A percentile compares a stretch with the other conserved stretches of the same genome.
Evolutionary conservation across 2,888 invertebrate species (phyloP).

Genomic region (Drosophila quinaria): DNA sequence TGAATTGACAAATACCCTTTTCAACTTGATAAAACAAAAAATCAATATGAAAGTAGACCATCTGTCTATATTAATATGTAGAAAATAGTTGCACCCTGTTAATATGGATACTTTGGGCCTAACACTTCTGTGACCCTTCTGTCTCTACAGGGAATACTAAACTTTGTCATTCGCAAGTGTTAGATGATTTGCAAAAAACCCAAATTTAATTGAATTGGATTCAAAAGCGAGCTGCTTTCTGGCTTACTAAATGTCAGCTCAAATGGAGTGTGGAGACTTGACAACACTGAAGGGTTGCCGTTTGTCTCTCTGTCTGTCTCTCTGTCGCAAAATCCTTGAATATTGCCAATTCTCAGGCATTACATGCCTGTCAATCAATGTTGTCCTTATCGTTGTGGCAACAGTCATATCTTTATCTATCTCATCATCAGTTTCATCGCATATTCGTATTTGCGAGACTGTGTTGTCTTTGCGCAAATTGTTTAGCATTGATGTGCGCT

Average conservation of each 20-base stretch:
- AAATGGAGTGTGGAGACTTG: constrained; percentile 51
- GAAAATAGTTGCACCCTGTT: too few relatives aligned
- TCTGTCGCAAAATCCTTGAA: neutral
- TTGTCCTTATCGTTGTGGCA: constrained; percentile 37
- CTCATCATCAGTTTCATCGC: neutral
- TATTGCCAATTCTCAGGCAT: constrained; percentile 18
- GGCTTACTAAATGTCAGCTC: constrained; percentile 21
- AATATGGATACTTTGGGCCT: too few relatives aligned
- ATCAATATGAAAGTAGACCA: neutral
- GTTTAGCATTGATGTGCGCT: constrained; percentile 49
- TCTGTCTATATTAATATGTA: too few relatives aligned
- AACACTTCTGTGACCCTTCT: neutral
- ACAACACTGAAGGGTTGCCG: constrained; percentile 21
- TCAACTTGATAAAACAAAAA: neutral
- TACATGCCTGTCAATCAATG: constrained; percentile 42
- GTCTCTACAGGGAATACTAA: constrained; percentile 8
- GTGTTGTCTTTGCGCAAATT: constrained; percentile 58
- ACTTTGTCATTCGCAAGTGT: constrained; percentile 4
- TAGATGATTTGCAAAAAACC: neutral
- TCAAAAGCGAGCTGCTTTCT: constrained; percentile 3
- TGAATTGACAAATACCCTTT: neutral
- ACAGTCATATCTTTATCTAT: constrained; percentile 24
- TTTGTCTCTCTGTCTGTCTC: neutral
- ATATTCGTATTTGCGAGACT: constrained; percentile 31
- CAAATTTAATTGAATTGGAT: constrained; percentile 38